Conservation (phyloP, 2,888 invertebrate species). For the Orthosia gracilis region DNA sequence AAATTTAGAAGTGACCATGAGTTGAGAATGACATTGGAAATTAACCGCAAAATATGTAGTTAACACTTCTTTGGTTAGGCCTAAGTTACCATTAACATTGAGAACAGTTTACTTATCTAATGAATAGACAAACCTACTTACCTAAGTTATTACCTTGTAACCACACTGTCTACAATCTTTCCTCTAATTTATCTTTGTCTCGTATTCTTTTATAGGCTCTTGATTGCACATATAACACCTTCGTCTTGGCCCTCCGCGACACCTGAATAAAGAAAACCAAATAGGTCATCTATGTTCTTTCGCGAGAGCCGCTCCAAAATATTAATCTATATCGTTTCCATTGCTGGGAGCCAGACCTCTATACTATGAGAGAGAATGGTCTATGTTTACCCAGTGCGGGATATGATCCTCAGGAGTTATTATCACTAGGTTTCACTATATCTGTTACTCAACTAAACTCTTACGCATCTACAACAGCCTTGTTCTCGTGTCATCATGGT, state of each 20-base stretch:
- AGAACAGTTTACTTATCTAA: not conserved
- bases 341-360: too few species aligned
- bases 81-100: not conserved
- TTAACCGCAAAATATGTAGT: not conserved
- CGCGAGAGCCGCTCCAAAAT: too few species aligned
- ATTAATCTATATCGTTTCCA: too few species aligned
- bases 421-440: too few species aligned
- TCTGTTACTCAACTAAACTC: too few species aligned
- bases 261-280: too few species aligned
- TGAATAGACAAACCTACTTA: not conserved
- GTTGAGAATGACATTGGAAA: not conserved
- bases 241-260: too few species aligned
- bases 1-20: not conserved
- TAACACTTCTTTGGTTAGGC: not conserved
- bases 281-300: too few species aligned
- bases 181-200: not conserved
- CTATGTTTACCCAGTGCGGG: too few species aligned
- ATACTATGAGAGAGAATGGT: too few species aligned
- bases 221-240: not conserved
- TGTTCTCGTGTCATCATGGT: conserved; percentile 8
- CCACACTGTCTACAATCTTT: not conserved
- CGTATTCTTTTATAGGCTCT: not conserved
- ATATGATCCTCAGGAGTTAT: too few species aligned
- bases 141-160: not conserved
- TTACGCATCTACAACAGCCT: not conserved